Conservation (phyloP, 2,797 vertebrate species). For the Parotocinclus haroldoi region DNA sequence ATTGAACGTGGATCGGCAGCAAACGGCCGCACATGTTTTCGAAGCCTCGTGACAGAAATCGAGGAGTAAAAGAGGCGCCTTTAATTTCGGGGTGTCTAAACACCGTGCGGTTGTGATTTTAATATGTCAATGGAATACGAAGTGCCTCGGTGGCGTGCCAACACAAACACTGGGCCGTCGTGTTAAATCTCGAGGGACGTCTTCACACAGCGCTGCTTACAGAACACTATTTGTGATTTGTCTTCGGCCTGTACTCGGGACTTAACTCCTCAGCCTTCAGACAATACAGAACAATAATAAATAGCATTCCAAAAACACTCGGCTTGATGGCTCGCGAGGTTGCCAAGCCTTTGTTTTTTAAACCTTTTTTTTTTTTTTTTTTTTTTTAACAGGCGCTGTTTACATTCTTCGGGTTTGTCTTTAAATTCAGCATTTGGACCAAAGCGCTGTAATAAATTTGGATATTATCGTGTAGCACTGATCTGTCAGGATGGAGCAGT, state of each 20-base stretch:
- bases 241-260: constrained; percentile 53
- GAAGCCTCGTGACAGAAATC: constrained; percentile 62
- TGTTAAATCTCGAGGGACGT: constrained; percentile 69
- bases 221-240: constrained; percentile 60
- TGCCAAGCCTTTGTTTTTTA: constrained; percentile 37
- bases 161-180: constrained; percentile 68
- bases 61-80: constrained; percentile 56
- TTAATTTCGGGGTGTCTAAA: constrained; percentile 63
- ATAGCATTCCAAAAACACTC: constrained; percentile 37
- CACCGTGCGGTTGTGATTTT: constrained; percentile 65
- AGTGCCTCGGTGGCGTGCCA: constrained; percentile 63
- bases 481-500: background rate
- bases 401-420: constrained; percentile 46
- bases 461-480: constrained; percentile 30
- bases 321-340: constrained; percentile 46
- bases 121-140: constrained; percentile 71
- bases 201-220: constrained; percentile 66
- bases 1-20: constrained; percentile 3
- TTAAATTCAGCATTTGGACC: constrained; percentile 42
- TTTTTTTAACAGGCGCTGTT: constrained; percentile 36
- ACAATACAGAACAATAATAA: constrained; percentile 48
- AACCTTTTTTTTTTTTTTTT: background rate
- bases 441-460: constrained; percentile 41
- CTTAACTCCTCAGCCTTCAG: constrained; percentile 51
- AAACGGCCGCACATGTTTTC: constrained; percentile 22